phyloP scores from a whole-genome alignment of 1,140 invertebrate genomes.

The Pseudomyrmex gracilis region DNA sequence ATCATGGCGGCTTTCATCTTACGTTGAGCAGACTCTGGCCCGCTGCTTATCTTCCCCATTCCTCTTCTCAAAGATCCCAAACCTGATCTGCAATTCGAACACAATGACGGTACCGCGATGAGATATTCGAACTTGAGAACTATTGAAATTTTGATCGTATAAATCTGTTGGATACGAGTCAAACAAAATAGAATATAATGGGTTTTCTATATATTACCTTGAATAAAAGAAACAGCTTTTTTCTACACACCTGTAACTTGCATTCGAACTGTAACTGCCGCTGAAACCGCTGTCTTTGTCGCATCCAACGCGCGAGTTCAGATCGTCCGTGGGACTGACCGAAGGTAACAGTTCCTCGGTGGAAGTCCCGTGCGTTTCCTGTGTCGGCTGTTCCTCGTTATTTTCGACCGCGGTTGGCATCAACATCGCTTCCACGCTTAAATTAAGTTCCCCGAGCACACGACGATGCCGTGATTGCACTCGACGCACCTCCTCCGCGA shows the following conservation, averaged over 20 bases:
- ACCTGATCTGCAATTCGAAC: slow-evolving; percentile 76
- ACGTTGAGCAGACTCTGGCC: slow-evolving; percentile 73
- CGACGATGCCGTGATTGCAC: slow-evolving; percentile 92
- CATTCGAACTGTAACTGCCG: slow-evolving; percentile 89
- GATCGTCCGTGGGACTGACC: slow-evolving; percentile 90
- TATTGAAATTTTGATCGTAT: not conserved
- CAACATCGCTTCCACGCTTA: slow-evolving; percentile 94
- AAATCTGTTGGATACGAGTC: too few species aligned
- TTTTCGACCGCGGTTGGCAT: slow-evolving; percentile 88
- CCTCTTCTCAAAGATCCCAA: slow-evolving; percentile 81
- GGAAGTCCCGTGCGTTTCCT: slow-evolving; percentile 84
- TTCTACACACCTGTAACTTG: slow-evolving; percentile 87
- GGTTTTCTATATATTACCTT: too few species aligned
- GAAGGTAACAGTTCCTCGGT: slow-evolving; percentile 88
- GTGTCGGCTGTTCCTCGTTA: slow-evolving; percentile 83
- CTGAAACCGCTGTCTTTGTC: slow-evolving; percentile 93
- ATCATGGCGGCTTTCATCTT: slow-evolving; percentile 83
- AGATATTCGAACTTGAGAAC: not conserved
- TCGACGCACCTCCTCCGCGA: slow-evolving; percentile 92
- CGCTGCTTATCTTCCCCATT: slow-evolving; percentile 74
- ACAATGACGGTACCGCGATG: not conserved
- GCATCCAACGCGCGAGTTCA: slow-evolving; percentile 89
- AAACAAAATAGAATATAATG: too few species aligned
- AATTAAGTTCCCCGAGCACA: slow-evolving; percentile 93
- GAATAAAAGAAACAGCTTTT: too few species aligned